Percentiles rank a stretch among this genome's conserved stretches.
Conservation (phyloP, 2,113 vertebrate genomes). For the Heliornis fulica region DNA sequence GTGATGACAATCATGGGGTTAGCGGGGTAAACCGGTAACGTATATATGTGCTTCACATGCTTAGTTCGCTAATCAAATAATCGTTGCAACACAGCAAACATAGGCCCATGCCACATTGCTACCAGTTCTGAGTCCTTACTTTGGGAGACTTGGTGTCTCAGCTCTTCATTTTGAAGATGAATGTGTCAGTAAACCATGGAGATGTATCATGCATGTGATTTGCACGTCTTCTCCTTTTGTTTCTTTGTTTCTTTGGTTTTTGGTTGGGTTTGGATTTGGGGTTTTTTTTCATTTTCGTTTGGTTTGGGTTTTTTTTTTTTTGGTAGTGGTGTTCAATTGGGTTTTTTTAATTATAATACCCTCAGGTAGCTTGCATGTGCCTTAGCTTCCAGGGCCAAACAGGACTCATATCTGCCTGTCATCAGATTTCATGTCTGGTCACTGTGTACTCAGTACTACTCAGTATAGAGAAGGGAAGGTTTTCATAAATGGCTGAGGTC, state of each 20-base stretch:
- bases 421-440: background rate
- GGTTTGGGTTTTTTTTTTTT: too few species aligned
- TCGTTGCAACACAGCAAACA: background rate
- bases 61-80: background rate
- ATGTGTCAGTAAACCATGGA: background rate
- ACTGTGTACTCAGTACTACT: background rate
- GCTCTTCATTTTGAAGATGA: background rate
- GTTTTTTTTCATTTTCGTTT: too few species aligned
- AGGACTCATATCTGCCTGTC: background rate
- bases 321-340: too few species aligned
- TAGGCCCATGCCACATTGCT: background rate
- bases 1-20: background rate
- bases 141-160: background rate
- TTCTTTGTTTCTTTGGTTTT: too few species aligned
- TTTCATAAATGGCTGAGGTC: background rate
- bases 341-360: background rate
- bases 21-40: background rate
- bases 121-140: background rate
- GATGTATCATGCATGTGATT: background rate
- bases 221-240: background rate
- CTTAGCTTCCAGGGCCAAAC: background rate
- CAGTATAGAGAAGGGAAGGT: background rate
- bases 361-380: background rate
- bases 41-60: background rate
- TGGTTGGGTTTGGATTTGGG: too few species aligned